These are phyloP conservation scores for Tuta absoluta DNA, from an alignment of 2,888 invertebrate genomes.

Conservation along the genomic window DNA sequence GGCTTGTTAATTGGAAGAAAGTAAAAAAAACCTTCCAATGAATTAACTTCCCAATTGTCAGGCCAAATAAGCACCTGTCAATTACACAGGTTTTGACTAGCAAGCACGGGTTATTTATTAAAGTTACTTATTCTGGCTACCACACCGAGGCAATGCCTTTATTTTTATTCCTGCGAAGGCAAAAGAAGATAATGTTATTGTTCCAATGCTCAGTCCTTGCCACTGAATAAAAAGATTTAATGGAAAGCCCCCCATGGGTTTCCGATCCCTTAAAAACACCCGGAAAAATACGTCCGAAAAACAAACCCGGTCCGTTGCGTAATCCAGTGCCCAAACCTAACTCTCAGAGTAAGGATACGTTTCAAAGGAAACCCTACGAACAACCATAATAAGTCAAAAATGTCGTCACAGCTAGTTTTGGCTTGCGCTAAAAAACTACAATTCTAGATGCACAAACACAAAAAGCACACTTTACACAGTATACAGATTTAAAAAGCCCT, in stretches of 20 bases:
- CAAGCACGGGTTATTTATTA: too few species aligned
- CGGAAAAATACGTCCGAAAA: constrained; percentile 1
- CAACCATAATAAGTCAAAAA: too few species aligned
- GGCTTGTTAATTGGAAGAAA: constrained; percentile 7
- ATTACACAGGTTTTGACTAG: too few species aligned
- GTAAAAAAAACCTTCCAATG: neutral
- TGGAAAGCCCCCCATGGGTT: neutral
- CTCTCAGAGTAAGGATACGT: too few species aligned
- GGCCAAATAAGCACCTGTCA: neutral
- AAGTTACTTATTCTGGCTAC: too few species aligned
- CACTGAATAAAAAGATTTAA: neutral
- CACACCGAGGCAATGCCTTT: neutral
- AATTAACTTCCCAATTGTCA: neutral
- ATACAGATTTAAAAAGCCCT: too few species aligned
- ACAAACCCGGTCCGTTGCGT: constrained; percentile 7
- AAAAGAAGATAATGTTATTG: too few species aligned
- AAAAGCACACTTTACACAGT: too few species aligned
- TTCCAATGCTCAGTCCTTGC: neutral
- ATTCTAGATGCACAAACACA: too few species aligned
- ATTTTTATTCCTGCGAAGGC: neutral
- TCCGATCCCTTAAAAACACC: constrained; percentile 2
- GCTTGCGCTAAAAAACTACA: too few species aligned
- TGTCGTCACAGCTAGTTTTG: too few species aligned
- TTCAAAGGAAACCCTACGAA: too few species aligned
- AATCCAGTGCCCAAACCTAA: neutral